Evolutionary conservation across 2,888 invertebrate genomes (phyloP).

Genomic region (Dromius quadrimaculatus): DNA sequence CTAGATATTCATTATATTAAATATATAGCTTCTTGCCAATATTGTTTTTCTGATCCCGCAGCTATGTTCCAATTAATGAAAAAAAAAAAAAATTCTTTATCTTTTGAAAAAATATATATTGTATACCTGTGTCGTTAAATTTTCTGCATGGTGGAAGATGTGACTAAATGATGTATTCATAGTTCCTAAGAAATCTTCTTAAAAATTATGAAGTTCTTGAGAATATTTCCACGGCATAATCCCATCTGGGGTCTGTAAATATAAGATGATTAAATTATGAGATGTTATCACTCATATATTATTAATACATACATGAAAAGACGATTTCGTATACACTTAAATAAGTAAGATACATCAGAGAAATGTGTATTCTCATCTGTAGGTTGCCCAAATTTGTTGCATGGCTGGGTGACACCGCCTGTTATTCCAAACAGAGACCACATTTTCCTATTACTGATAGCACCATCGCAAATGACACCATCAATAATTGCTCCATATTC

Average conservation of each 20-base stretch:
- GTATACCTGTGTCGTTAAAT: background rate
- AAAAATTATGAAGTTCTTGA: background rate
- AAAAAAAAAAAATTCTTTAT: too few relatives aligned
- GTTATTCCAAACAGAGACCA: constrained; percentile 52
- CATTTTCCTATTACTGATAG: constrained; percentile 53
- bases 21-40: too few relatives aligned
- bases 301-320: background rate
- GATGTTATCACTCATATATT: background rate
- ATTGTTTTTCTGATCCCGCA: too few relatives aligned
- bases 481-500: constrained; percentile 50
- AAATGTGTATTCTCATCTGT: constrained; percentile 51
- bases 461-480: constrained; percentile 53
- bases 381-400: constrained; percentile 51
- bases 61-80: too few relatives aligned
- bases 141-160: background rate
- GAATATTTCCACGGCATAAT: background rate
- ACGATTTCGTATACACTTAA: constrained; percentile 1
- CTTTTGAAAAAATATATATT: too few relatives aligned
- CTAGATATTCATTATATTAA: too few relatives aligned
- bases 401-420: constrained; percentile 38
- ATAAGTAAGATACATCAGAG: constrained; percentile 45
- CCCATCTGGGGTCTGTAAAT: too few relatives aligned
- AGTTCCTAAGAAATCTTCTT: background rate
- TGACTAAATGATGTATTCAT: background rate
- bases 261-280: background rate